phyloP scores from a whole-genome alignment of 2,888 invertebrate genomes.

The Tipula unca region DNA sequence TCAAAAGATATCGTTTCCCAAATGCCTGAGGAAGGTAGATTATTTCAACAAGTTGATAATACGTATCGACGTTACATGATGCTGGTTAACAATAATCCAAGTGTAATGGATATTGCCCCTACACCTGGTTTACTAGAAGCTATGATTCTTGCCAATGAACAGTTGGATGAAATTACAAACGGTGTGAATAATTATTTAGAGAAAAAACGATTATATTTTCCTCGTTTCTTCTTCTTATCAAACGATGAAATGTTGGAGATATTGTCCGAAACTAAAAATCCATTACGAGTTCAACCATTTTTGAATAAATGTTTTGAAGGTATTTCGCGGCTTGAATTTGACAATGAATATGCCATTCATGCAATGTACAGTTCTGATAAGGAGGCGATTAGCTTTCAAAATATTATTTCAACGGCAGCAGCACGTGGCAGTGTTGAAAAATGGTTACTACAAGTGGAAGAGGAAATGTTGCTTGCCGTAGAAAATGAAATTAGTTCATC shows the following conservation, averaged over 20 bases:
- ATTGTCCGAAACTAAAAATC: slow-evolving; percentile 58
- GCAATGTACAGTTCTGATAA: slow-evolving; percentile 53
- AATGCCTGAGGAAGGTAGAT: slow-evolving; percentile 55
- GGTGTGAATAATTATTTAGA: slow-evolving; percentile 58
- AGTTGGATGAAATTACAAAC: slow-evolving; percentile 53
- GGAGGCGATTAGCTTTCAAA: slow-evolving; percentile 49
- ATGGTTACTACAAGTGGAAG: slow-evolving; percentile 56
- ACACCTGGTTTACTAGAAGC: slow-evolving; percentile 59
- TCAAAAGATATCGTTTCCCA: slow-evolving; percentile 55
- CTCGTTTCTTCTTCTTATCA: slow-evolving; percentile 67
- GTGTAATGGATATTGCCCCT: slow-evolving; percentile 45
- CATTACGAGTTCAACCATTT: slow-evolving; percentile 51
- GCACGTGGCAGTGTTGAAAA: slow-evolving; percentile 54
- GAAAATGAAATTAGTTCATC: slow-evolving; percentile 41
- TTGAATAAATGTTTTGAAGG: slow-evolving; percentile 64
- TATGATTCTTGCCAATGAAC: slow-evolving; percentile 48
- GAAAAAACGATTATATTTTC: slow-evolving; percentile 55
- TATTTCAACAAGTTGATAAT: slow-evolving; percentile 47
- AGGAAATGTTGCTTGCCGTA: slow-evolving; percentile 51
- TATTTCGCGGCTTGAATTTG: slow-evolving; percentile 47
- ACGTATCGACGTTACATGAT: slow-evolving; percentile 43
- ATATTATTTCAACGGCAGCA: slow-evolving; percentile 45
- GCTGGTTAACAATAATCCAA: slow-evolving; percentile 34
- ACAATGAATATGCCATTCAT: slow-evolving; percentile 46
- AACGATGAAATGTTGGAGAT: slow-evolving; percentile 66